phyloP scores from a whole-genome alignment of 1,140 invertebrate genomes.

The Drosophila kohkoa region DNA sequence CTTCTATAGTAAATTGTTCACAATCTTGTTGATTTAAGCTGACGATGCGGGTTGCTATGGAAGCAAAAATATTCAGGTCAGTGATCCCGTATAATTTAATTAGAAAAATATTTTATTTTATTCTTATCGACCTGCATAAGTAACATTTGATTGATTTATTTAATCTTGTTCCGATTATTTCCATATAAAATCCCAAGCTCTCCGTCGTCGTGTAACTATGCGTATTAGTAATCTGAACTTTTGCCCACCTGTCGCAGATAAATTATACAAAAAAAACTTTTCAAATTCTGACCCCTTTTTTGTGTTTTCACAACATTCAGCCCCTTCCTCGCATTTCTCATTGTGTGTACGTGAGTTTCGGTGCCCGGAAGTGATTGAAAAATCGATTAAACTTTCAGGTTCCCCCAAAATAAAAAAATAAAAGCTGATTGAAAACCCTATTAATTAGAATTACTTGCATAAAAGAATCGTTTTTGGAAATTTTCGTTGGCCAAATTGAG shows the following conservation, averaged over 20 bases:
- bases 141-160: no score
- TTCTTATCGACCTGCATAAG: no score
- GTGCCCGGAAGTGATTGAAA: constrained; percentile 7
- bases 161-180: no score
- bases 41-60: no score
- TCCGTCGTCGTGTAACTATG: not conserved
- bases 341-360: not conserved
- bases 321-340: not conserved
- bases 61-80: no score
- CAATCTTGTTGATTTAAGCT: no score
- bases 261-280: not conserved
- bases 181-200: no score
- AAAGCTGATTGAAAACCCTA: constrained; percentile 61
- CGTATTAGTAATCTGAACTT: not conserved
- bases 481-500: constrained; percentile 37
- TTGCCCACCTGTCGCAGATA: not conserved
- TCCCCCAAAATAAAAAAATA: not conserved
- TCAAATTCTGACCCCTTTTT: not conserved
- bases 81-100: no score
- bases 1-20: no score
- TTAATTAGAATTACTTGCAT: constrained; percentile 75
- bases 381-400: constrained; percentile 14
- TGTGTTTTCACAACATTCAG: not conserved
- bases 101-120: no score
- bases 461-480: constrained; percentile 59